Base-by-base conservation (phyloP, 2,797 vertebrate genomes). In the Forpus xanthops region DNA sequence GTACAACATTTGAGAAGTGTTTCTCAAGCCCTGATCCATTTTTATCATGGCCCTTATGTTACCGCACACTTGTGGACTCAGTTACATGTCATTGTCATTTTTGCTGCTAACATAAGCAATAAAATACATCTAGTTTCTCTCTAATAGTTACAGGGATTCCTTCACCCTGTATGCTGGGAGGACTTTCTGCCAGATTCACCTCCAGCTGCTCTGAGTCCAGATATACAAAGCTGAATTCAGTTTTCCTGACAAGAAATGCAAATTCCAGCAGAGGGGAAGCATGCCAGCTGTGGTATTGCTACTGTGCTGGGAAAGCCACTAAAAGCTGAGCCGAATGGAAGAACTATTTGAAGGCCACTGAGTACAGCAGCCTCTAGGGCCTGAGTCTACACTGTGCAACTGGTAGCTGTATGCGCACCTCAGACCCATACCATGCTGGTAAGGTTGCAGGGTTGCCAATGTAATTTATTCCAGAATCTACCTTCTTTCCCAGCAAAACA, bases 221-320 rank as follows among this genome's bases (percentile, higher is more conserved):
- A 94, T 88, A 84, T 80, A 75, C 87, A 90, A 89, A 94, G 70
- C 80, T n/a, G 55, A 94, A 65, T 91, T 94, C 12, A 11, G 55
- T 96, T 95, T 89, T 93, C 82, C 80, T 88, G 83, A 96, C 87
- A 87, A 93, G 94, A 91, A 96, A 96, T 91, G 82, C 87, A 89
- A 78, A 93, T 95, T 96, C 91, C 93, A 94, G 47, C 55, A 86
- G 82, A 84, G 35, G 68, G 85, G 60, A 96, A 93, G 74, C 64
- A 2, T 88, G 93, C 95, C 95, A 96, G 83, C 80, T 1, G 1
- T 60, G 74, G 83, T 94, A 79, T 93, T 91, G 95, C 94, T 96
- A 94, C 91, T 95, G 94, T 96, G 87, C 92, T 95, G 89, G 93
- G 94, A 95, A 96, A 96, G 87, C 89, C 91, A 82, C 93, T 93